Evolutionary conservation across 2,113 vertebrate species (phyloP).

Genomic region (Lonchura striata): DNA sequence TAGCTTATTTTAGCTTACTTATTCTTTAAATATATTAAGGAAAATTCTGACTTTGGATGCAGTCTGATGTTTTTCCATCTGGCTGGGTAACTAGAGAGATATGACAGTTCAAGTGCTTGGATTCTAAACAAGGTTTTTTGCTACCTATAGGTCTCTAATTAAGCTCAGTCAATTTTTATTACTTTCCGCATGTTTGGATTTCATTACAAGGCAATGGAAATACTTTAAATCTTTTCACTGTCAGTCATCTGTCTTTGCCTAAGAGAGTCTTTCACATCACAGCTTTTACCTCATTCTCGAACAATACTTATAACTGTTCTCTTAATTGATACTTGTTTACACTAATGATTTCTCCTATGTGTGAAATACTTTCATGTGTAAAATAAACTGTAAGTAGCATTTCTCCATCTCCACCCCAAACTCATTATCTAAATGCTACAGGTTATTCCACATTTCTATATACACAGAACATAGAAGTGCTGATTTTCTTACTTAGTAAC

Average conservation of each 20-base stretch:
- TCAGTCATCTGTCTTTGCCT: slow-evolving; percentile 20
- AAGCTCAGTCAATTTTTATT: slow-evolving; percentile 22
- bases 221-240: slow-evolving; percentile 18
- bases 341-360: slow-evolving; percentile 51
- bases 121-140: not conserved
- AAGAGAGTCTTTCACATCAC: slow-evolving; percentile 24
- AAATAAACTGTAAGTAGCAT: slow-evolving; percentile 60
- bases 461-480: not conserved
- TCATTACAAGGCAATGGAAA: not conserved
- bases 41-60: not conserved
- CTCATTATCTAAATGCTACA: slow-evolving; percentile 48
- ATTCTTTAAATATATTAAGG: not conserved
- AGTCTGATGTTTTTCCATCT: not conserved
- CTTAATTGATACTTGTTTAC: slow-evolving; percentile 59
- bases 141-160: not conserved
- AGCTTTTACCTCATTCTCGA: slow-evolving; percentile 39
- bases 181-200: slow-evolving; percentile 21
- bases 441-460: slow-evolving; percentile 3
- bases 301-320: slow-evolving; percentile 46
- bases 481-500: slow-evolving; percentile 20
- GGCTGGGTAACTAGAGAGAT: not conserved
- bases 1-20: not conserved
- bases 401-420: slow-evolving; percentile 28
- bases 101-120: not conserved
- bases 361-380: slow-evolving; percentile 58